Base-by-base conservation (phyloP, 92 coral and sea anemone genomes). In the Bergia puertoricense region DNA sequence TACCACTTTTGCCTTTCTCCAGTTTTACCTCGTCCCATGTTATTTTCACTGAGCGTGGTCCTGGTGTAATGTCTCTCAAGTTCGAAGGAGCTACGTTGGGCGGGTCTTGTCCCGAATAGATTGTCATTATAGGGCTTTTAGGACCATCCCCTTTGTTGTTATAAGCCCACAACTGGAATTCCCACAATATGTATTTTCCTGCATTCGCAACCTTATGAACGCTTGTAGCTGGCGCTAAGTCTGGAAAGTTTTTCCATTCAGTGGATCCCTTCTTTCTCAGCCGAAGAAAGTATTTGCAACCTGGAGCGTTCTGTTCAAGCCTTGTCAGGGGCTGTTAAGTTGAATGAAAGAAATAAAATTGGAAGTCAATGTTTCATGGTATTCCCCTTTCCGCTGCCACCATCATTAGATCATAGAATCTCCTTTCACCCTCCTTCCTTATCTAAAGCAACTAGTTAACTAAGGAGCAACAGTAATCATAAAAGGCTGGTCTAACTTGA, bases 101-200 rank as follows among this genome's bases (percentile, higher is more conserved):
- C 41, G 96, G 92, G 62, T 95, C 85, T 81, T 96, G 99, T 5
- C 99, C 99, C 23, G 99, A 96, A 80, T 48, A 88, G 1, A 96
- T 85, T n/a, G 23, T n/a, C 44, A 30, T 82, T 40, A 79, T 48
- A 3, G 92, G 88, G 76, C 99, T 92, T 5, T 3, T 2, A 1
- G 94, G 94, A 0, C 99, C 99, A 30, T 22, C 56, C 0, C 92
- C 96, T 75, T 69, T 80, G 2, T 80, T 8, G 77, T 96, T 96
- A 5, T 71, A 77, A 14, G 94, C 98, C 40, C 65, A 88, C 65
- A 96, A 92, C 72, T 73, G 51, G 73, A 96, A 96, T 86, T 92
- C 92, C 96, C 96, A 96, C 46, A 22, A 79, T 65, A 84, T 50
- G 82, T 96, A 92, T 43, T 92, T 91, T 0, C 99, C 99, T 45